phyloP scores from a whole-genome alignment of 2,113 vertebrate species.

The Aphelocoma coerulescens region DNA sequence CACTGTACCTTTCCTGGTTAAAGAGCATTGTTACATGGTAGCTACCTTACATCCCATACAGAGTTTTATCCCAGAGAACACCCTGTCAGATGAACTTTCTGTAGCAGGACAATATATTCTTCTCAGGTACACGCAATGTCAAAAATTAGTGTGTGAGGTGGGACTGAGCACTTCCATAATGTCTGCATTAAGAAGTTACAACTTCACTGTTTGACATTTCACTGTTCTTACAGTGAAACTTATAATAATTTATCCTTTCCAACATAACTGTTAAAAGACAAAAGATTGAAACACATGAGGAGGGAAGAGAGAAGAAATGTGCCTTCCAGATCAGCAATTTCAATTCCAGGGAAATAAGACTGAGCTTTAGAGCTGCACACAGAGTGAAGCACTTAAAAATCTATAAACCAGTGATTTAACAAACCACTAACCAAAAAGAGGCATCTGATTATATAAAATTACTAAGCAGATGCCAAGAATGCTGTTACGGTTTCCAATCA shows the following conservation, averaged over 20 bases:
- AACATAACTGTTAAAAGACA: neutral
- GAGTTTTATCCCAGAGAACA: neutral
- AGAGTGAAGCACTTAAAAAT: slow-evolving; percentile 34
- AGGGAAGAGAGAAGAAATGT: neutral
- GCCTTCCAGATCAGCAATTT: neutral
- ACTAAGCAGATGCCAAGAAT: slow-evolving; percentile 45
- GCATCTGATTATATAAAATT: slow-evolving; percentile 42
- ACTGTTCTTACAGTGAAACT: neutral
- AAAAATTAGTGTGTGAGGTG: neutral
- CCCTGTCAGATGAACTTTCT: neutral
- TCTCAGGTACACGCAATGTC: neutral
- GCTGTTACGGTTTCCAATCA: slow-evolving; percentile 1
- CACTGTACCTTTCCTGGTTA: neutral
- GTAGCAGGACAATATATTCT: neutral
- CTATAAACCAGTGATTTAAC: slow-evolving; percentile 48
- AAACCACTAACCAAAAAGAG: slow-evolving; percentile 51
- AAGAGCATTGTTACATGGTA: neutral
- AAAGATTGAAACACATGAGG: neutral
- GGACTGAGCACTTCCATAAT: neutral
- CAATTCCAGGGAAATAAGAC: neutral
- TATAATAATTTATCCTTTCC: neutral
- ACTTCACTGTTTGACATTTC: neutral
- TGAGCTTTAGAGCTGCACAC: neutral
- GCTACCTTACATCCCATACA: neutral
- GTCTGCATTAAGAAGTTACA: neutral